Percentiles rank a stretch among this genome's conserved stretches.
These are phyloP conservation scores for Trissoscelio sp. DNA, from an alignment of 2,888 invertebrate genomes.

Conservation along the genomic window DNA sequence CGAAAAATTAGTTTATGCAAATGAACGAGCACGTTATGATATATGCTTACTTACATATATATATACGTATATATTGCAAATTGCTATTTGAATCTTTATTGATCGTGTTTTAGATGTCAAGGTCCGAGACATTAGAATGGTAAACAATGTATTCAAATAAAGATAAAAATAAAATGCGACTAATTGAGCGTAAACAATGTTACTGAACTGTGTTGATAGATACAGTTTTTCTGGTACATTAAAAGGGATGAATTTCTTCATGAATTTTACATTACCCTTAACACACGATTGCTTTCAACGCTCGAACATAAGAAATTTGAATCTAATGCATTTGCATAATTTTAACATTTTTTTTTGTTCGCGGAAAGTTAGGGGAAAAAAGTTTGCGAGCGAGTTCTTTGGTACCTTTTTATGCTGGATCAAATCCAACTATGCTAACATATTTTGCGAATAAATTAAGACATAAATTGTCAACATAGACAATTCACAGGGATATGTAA, in stretches of 20 bases:
- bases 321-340: background rate
- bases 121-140: constrained; percentile 38
- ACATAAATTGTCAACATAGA: constrained; percentile 29
- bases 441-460: constrained; percentile 27
- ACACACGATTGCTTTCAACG: background rate
- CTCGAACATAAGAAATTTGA: background rate
- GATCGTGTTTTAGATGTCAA: constrained; percentile 51
- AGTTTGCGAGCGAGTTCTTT: no score
- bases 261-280: background rate
- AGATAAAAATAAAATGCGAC: constrained; percentile 27
- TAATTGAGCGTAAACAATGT: constrained; percentile 38
- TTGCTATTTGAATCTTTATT: constrained; percentile 24
- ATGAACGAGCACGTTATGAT: no score
- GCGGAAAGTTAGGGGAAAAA: no score
- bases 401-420: constrained; percentile 1
- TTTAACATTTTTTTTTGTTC: no score
- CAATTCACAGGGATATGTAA: background rate
- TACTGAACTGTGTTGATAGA: constrained; percentile 34
- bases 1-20: no score
- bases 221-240: background rate
- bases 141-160: constrained; percentile 25
- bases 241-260: background rate
- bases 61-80: background rate
- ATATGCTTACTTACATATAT: no score
- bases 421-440: background rate